Base-by-base conservation (phyloP, 2,797 vertebrate genomes). In the Ceryle rudis region DNA sequence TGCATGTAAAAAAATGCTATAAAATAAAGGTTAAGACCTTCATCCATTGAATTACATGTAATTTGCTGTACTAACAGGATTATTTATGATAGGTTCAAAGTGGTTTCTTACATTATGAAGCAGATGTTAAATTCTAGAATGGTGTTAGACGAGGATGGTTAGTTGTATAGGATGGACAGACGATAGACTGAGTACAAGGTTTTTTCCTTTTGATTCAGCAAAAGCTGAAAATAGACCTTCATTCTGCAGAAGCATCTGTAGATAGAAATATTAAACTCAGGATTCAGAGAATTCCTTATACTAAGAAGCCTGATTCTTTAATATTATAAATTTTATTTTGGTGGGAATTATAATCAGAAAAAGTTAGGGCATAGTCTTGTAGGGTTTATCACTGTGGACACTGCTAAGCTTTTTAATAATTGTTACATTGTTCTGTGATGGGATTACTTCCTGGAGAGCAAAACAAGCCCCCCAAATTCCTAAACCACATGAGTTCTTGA, bases 1-100 rank as follows among this genome's bases (percentile, higher is more conserved):
- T 0, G 1, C 6, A 19, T 42, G 14, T 51, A 69, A 71, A 82
- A 91, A 91, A 35, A 16, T 82, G 77, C 89, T 73, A 62, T 41
- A 93, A 91, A 95, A 89, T 51, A 82, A 71, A 86, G 4, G 14
- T 88, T 84, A 82, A 86, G 31, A 67, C 21, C 65, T 65, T 84
- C 2, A 80, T 62, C 22, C 42, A n/a, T 47, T 70, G n/a, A 75
- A 67, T 87, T 83, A 14, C 5, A 42, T 72, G n/a, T 21, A 64
- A 72, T 81, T 57, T 83, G 14, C 20, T 81, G 7, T 26, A 69
- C 35, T 72, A 57, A 42, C 8, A 49, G 11, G 21, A 72, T 88
- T 79, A 78, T 83, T 88, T 93, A 67, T 75, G 61, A 41, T 31
- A 52, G 12, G 8, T 47, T 93, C 49, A 39, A 67, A 71, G n/a